These are phyloP conservation scores for Megaceryle torquata DNA, from an alignment of 2,113 vertebrate species.

Conservation along the genomic window DNA sequence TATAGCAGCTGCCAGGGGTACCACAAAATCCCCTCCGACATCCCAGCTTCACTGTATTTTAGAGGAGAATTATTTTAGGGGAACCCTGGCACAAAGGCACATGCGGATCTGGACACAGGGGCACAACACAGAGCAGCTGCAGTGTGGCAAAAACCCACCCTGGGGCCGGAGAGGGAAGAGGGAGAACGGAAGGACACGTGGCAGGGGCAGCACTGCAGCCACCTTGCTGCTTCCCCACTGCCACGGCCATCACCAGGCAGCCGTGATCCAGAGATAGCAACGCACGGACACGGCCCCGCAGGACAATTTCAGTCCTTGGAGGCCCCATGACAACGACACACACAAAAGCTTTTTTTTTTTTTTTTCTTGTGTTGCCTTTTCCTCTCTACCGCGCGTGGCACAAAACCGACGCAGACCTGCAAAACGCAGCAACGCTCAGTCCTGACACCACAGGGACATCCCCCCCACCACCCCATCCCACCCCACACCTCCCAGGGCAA, in stretches of 20 bases:
- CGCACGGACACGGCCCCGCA: accelerated
- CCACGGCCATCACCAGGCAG: not conserved
- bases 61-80: not conserved
- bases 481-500: not conserved
- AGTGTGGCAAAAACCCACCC: not conserved
- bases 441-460: not conserved
- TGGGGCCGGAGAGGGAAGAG: not conserved
- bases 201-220: not conserved
- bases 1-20: not conserved
- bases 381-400: accelerated
- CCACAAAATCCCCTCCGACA: not conserved
- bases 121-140: not conserved
- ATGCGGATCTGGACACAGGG: accelerated
- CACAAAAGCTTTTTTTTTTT: not conserved
- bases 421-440: accelerated
- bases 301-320: not conserved
- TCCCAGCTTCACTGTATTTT: not conserved
- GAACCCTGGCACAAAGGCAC: not conserved
- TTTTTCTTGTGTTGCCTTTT: not conserved
- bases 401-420: not conserved
- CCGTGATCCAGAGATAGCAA: accelerated
- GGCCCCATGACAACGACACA: not conserved
- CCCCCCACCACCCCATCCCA: not conserved
- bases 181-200: accelerated
- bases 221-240: accelerated